Percentiles rank a stretch among this genome's conserved stretches.
These are phyloP conservation scores for Phortica magna DNA, from an alignment of 2,888 invertebrate genomes.

Conservation along the genomic window DNA sequence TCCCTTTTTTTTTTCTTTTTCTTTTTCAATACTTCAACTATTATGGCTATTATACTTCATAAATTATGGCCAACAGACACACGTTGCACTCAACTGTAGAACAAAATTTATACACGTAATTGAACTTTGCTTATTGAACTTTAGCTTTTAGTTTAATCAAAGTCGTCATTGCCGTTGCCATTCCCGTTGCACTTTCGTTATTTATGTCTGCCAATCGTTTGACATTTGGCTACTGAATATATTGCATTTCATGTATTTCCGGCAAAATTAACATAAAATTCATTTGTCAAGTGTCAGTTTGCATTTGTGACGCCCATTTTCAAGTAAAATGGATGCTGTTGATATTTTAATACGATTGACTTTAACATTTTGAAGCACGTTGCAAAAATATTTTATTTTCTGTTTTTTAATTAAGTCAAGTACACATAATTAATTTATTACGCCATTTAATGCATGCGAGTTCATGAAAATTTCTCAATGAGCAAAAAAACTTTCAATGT, in stretches of 20 bases:
- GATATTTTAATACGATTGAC: background rate
- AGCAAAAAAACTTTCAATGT: too few species aligned
- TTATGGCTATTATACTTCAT: slow-evolving; percentile 22
- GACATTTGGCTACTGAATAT: background rate
- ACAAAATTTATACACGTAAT: background rate
- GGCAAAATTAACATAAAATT: slow-evolving; percentile 29
- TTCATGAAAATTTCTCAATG: too few species aligned
- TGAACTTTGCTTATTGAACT: background rate
- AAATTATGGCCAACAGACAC: background rate
- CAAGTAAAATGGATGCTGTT: slow-evolving; percentile 15
- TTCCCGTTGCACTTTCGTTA: background rate
- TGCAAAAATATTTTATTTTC: too few species aligned
- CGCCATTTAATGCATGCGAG: too few species aligned
- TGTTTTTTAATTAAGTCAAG: too few species aligned
- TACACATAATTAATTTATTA: too few species aligned
- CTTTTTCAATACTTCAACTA: background rate
- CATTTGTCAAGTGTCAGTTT: slow-evolving; percentile 28
- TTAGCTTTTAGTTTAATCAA: slow-evolving; percentile 1
- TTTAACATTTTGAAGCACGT: background rate
- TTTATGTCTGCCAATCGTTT: slow-evolving; percentile 10
- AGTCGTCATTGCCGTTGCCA: background rate
- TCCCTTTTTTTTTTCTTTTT: background rate
- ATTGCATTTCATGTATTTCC: slow-evolving; percentile 4
- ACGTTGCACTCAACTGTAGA: background rate
- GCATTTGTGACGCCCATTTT: slow-evolving; percentile 24